A percentile compares a stretch with the other conserved stretches of the same genome.
Conservation (phyloP, 2,797 vertebrate species). For the Ambastaia sidthimunki region DNA sequence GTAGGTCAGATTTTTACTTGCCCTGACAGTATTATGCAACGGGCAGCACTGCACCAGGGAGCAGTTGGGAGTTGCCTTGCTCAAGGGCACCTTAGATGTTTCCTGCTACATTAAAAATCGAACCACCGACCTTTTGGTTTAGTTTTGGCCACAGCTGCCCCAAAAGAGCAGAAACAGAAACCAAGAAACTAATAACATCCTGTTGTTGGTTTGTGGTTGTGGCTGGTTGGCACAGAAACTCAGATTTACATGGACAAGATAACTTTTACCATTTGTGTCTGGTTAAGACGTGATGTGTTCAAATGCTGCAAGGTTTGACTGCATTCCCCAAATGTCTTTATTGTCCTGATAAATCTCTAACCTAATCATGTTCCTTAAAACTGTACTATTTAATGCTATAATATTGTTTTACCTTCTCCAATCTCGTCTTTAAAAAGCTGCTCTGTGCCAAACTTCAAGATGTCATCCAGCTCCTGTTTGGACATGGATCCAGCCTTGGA, state of each 20-base stretch:
- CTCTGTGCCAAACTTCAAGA: conserved; percentile 98
- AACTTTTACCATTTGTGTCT: too few species aligned
- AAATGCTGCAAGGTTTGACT: too few species aligned
- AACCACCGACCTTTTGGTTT: too few species aligned
- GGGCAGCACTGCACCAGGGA: too few species aligned
- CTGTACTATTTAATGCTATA: background rate
- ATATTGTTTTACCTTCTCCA: conserved; percentile 64
- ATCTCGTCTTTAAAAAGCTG: conserved; percentile 95
- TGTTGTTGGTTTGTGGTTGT: background rate
- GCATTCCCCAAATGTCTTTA: background rate
- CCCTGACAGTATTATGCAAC: too few species aligned
- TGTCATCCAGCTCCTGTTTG: conserved; percentile 98
- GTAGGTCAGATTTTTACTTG: background rate
- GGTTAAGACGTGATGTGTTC: too few species aligned
- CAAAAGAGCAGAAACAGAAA: background rate
- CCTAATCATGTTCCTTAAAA: background rate
- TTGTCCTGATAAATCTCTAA: background rate
- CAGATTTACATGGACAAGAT: too few species aligned
- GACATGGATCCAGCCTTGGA: conserved; percentile 99
- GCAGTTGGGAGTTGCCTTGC: too few species aligned
- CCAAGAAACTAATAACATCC: background rate
- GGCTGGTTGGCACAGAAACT: background rate
- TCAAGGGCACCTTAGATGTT: too few species aligned
- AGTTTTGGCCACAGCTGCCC: too few species aligned
- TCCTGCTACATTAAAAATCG: too few species aligned